Base-by-base conservation (phyloP, 2,113 vertebrate genomes). In the Physeter macrocephalus region DNA sequence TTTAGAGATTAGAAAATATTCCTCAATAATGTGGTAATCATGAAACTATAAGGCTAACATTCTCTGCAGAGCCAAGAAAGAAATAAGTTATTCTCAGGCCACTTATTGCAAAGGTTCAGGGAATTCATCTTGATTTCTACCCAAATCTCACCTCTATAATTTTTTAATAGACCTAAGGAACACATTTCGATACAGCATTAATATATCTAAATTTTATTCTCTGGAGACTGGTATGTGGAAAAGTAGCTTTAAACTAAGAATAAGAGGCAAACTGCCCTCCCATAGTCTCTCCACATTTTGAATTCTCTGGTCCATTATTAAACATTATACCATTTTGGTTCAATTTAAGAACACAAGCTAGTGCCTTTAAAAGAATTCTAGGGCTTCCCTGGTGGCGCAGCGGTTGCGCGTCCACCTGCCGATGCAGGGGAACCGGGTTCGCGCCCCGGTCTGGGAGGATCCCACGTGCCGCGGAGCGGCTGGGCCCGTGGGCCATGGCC, bases 291-390 rank as follows among this genome's bases (percentile, higher is more conserved):
- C 14, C 15, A n/a, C 14, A 49, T 27, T 46, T 74, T 54, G 27
- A 10, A 52, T 52, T 72, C 41, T 52, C 36, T 5, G 6, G 46
- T 23, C 20, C 18, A 39, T 57, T 72, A 91, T 57, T 39, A 91
- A 77, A 49, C 3, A 21, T 71, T 52, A 8, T n/a, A 36, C 29
- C 54, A 87, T 72, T 29, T 59, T 67, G 46, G 5, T 74, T 91
- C 84, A 31, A 91, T 67, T 93, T n/a, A 93, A 88, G 52, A 49
- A 29, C 11, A 29, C 39, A 46, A 69, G 6, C 41, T 52, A 54
- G 10, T 17, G 34, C 8, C 10, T 49, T 88, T 80, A 54, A 74
- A 31, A 77, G 0, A 75, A 36, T 23, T 64, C 29, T 43, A 93
- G n/a, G n/a, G n/a, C n/a, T n/a, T n/a, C n/a, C n/a, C n/a, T n/a